Evolutionary conservation across 2,888 invertebrate species (phyloP), one percentile per base, ranked within the genome.

Genomic region (Choristoneura rosaceana): DNA sequence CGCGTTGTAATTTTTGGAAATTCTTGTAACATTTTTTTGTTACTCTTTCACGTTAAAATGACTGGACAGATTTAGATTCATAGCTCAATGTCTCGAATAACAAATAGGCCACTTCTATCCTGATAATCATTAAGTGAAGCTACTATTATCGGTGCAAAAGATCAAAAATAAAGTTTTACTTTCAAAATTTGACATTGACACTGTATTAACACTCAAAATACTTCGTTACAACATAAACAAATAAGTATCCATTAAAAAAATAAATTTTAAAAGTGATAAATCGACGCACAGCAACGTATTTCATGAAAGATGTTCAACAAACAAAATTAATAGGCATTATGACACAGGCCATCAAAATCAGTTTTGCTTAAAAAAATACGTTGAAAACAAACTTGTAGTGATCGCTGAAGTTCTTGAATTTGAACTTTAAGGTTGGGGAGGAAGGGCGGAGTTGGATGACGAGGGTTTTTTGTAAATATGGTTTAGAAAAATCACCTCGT

Each of bases 401-500:
- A 59, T 3, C n/a, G n/a, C 8, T 34, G 33, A 10, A 12, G 4
- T 5, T 52, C 8, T 9, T 52, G 38, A 74, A 70, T 67, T 73
- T 38, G 15, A 59, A n/a, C 73, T 66, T 55, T 77, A 70, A 15
- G 0, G 3, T 12, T 15, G 3, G 9, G 5, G 3, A 12, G 60
- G 62, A 69, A 60, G 58, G 69, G 45, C 8, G 3, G 15, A 9
- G 7, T 34, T 9, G 45, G 45, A n/a, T 34, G 71, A 4, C 55
- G 17, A 50, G 62, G 43, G 41, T 74, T 65, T 15, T 52, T 77
- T 75, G 76, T 71, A 61, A 65, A 71, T 58, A 61, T 63, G 60
- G 70, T 69, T 50, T 77, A 82, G 83, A 85, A 84, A 84, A 84
- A 84, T 84, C 70, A 78, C 78, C 74, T 71, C 76, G 74, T 79